phyloP scores from a whole-genome alignment of 2,888 invertebrate genomes.

The Lordiphosa andalusiaca region DNA sequence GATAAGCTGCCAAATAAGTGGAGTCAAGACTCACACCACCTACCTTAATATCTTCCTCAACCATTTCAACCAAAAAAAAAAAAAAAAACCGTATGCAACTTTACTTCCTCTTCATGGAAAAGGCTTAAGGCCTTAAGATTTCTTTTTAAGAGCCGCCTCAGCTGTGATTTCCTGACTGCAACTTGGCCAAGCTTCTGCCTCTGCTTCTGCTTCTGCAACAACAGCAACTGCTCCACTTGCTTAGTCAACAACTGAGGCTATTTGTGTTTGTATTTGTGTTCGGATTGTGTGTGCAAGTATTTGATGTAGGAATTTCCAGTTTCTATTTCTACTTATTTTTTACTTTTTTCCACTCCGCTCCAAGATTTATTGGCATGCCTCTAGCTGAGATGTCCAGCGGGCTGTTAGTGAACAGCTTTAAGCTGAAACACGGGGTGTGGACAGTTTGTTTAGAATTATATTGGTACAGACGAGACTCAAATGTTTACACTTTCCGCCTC shows the following conservation, averaged over 20 bases:
- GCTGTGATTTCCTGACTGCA: conserved; percentile 48
- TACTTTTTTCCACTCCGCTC: conserved; percentile 10
- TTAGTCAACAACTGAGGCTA: conserved; percentile 8
- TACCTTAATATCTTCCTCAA: too few species aligned
- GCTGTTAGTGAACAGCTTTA: conserved; percentile 28
- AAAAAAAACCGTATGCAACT: too few species aligned
- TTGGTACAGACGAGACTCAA: conserved; percentile 17
- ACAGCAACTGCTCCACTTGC: background rate
- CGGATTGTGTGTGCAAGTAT: conserved; percentile 61
- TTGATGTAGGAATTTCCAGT: conserved; percentile 71
- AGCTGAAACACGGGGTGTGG: conserved; percentile 40
- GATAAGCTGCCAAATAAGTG: too few species aligned
- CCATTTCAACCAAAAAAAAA: too few species aligned
- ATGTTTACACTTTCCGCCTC: conserved; percentile 1
- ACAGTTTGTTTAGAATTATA: conserved; percentile 57
- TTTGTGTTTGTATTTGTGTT: conserved; percentile 28
- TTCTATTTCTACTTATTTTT: conserved; percentile 44
- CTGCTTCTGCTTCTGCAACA: conserved; percentile 2
- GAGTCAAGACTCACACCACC: too few species aligned
- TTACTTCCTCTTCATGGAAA: too few species aligned
- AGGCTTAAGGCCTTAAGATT: conserved; percentile 43
- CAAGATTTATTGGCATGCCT: conserved; percentile 70
- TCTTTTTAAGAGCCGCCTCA: conserved; percentile 14
- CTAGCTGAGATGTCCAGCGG: conserved; percentile 6
- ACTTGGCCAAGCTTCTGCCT: conserved; percentile 9